Evolutionary conservation across 2,113 vertebrate species (phyloP).

Genomic region (Xiphophorus hellerii): DNA sequence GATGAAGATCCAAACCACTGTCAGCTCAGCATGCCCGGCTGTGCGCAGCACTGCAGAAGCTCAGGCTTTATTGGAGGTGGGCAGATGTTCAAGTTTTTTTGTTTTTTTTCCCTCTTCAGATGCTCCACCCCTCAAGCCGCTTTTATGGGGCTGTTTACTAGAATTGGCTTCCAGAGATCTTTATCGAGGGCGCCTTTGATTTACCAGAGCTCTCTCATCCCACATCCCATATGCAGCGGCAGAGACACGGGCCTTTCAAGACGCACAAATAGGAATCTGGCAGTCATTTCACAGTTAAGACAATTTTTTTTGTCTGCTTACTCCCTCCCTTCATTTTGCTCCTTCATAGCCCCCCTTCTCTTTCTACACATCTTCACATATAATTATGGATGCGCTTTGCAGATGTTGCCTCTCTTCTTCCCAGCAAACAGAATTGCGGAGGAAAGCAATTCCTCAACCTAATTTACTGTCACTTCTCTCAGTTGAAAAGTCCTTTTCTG

Average conservation of each 20-base stretch:
- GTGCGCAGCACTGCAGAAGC: constrained; percentile 65
- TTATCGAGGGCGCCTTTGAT: constrained; percentile 80
- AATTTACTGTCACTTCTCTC: constrained; percentile 9
- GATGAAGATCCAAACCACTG: constrained; percentile 55
- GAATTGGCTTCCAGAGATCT: constrained; percentile 80
- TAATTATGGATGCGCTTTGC: constrained; percentile 73
- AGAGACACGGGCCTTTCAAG: constrained; percentile 76
- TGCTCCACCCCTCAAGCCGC: constrained; percentile 74
- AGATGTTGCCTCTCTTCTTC: constrained; percentile 67
- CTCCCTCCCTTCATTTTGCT: constrained; percentile 58
- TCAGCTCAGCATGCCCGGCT: constrained; percentile 28
- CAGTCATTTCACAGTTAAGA: constrained; percentile 79
- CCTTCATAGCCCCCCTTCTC: constrained; percentile 39
- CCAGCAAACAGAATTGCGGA: constrained; percentile 47
- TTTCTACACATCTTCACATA: constrained; percentile 73
- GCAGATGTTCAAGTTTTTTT: constrained; percentile 79
- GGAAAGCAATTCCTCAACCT: constrained; percentile 45
- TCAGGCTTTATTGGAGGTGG: constrained; percentile 73
- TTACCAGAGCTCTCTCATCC: constrained; percentile 80
- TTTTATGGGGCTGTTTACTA: constrained; percentile 83
- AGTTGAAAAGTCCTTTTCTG: background rate
- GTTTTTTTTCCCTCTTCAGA: constrained; percentile 48
- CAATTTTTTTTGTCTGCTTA: constrained; percentile 46
- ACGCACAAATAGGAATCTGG: constrained; percentile 80
- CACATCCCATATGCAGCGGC: constrained; percentile 80